Evolutionary conservation across 2,888 invertebrate species (phyloP).

Genomic region (Brachynemurus nebulosus): DNA sequence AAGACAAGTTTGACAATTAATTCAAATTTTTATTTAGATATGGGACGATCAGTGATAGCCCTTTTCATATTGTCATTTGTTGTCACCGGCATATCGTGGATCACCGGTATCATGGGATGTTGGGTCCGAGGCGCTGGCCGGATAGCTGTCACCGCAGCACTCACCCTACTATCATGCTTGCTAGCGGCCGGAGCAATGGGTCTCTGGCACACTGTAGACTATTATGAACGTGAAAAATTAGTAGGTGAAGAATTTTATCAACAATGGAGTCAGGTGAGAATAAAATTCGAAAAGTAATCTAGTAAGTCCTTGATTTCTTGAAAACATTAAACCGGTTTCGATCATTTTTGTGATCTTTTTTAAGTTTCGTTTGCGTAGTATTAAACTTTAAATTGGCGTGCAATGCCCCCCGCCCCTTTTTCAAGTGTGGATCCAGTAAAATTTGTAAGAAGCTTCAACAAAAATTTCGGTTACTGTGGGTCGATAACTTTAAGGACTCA

Average conservation of each 20-base stretch:
- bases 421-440: no score
- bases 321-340: no score
- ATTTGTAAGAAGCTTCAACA: no score
- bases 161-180: slow-evolving; percentile 76
- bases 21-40: slow-evolving; percentile 35
- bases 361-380: no score
- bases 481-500: no score
- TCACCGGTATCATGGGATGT: slow-evolving; percentile 92
- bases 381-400: no score
- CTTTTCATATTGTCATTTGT: slow-evolving; percentile 87
- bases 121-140: slow-evolving; percentile 92
- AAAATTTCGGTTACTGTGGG: no score
- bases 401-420: no score
- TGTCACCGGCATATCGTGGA: slow-evolving; percentile 83
- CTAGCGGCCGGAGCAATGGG: slow-evolving; percentile 91
- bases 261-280: slow-evolving; percentile 73
- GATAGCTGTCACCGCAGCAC: slow-evolving; percentile 83
- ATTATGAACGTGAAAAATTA: slow-evolving; percentile 87
- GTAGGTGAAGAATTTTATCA: slow-evolving; percentile 86
- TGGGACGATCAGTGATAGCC: slow-evolving; percentile 87
- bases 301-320: no score
- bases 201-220: slow-evolving; percentile 90
- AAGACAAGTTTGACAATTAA: not conserved
- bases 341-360: no score
- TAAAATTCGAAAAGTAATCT: not conserved